Conservation (phyloP, 2,113 vertebrate species). For the Dicentrarchus labrax region DNA sequence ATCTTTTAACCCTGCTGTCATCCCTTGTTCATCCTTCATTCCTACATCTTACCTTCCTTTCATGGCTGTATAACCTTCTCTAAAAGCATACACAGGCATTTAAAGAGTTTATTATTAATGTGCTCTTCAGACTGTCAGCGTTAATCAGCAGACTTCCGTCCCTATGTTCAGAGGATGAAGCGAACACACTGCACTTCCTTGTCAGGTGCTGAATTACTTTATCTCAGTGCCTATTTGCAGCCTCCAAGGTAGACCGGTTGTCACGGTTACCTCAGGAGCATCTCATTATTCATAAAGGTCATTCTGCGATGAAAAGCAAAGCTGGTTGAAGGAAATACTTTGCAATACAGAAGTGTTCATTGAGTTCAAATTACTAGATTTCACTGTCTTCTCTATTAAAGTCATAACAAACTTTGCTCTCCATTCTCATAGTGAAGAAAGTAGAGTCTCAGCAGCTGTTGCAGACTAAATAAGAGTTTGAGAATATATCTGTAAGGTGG, state of each 20-base stretch:
- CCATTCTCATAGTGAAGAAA: not conserved
- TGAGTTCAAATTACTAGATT: constrained; percentile 36
- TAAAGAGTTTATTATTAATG: constrained; percentile 79
- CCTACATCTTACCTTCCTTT: constrained; percentile 49
- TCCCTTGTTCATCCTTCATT: constrained; percentile 50
- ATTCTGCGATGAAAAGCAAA: constrained; percentile 56
- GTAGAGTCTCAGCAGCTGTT: not conserved
- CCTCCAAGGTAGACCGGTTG: constrained; percentile 59
- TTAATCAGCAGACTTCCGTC: constrained; percentile 71
- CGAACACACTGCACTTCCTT: constrained; percentile 59
- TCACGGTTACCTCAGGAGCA: constrained; percentile 68
- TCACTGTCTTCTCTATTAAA: not conserved
- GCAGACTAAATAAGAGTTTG: not conserved
- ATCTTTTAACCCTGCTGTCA: constrained; percentile 67
- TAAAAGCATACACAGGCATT: constrained; percentile 69
- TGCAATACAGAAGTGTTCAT: constrained; percentile 38
- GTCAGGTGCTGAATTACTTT: constrained; percentile 67
- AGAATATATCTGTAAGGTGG: not conserved
- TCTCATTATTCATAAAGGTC: constrained; percentile 81
- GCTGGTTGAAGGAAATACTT: constrained; percentile 36
- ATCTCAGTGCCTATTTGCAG: constrained; percentile 45
- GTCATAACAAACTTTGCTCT: constrained; percentile 1
- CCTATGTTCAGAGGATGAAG: constrained; percentile 48
- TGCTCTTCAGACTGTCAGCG: constrained; percentile 70
- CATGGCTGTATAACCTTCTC: constrained; percentile 64